Evolutionary conservation across 2,888 invertebrate species (phyloP), one percentile per base, ranked within the genome.

Genomic region (Philereme vetulata): DNA sequence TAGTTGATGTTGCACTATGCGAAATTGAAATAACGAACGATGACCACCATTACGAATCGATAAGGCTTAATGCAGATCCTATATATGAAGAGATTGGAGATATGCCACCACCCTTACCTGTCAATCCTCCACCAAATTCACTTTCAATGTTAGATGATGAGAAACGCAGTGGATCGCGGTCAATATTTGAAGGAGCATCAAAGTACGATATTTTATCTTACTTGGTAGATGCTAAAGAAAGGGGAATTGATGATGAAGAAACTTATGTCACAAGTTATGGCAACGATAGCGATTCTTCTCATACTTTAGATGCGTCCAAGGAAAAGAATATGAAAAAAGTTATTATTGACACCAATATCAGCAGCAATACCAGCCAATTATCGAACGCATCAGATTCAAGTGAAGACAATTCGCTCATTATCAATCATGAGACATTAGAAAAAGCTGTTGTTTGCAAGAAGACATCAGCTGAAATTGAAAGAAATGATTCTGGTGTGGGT

Each of bases 401-500:
- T 80, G 97, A 97, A 85, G 97, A 97, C 72, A 96, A 95, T 78
- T 96, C 96, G 35, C 92, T 95, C 56, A 94, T 94, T 36, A 93
- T 94, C 42, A 93, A 93, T 70, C 93, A 93, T 60, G 90, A 94
- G n/a, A 78, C 85, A 42, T 85, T 92, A 60, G 94, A 94, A 67
- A 94, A 94, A 68, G 83, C 90, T 46, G 78, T 88, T 9, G 82
- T 90, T 7, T 93, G 89, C 70, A 94, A 94, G 71, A 95, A 94
- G 74, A 89, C 93, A 36, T 92, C 93, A 6, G 94, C 95, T 4
- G 97, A 97, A 83, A 96, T 98, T 70, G 98, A 98, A 90, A 93
- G 98, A 68, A 98, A 97, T 77, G 98, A 97, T 84, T 98, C 97
- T 11, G 98, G 98, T 3, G 97, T 98, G 2, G 98, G 98, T 51